Conservation (phyloP, 2,797 vertebrate species). For the Micropoecilia bifurca region DNA sequence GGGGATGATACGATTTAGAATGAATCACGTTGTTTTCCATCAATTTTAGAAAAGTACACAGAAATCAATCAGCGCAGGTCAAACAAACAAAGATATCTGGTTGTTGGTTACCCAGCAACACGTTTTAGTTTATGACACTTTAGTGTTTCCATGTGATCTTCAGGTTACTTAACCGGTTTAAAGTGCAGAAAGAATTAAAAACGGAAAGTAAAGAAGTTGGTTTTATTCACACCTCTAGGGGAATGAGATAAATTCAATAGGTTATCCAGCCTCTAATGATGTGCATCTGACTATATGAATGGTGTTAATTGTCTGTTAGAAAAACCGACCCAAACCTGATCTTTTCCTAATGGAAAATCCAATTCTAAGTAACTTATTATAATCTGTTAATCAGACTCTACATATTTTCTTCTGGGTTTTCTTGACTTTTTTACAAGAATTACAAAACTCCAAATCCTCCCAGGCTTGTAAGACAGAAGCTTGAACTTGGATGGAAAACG, state of each 20-base stretch:
- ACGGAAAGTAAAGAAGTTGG: neutral
- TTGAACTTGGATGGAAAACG: neutral
- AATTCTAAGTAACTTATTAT: neutral
- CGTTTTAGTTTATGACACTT: neutral
- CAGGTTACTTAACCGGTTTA: constrained; percentile 3
- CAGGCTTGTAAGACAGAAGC: too few species aligned
- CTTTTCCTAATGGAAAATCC: neutral
- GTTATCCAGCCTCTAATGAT: neutral
- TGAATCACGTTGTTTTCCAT: neutral
- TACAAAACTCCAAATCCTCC: neutral
- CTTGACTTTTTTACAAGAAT: neutral
- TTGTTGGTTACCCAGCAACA: neutral
- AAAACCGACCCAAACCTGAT: neutral
- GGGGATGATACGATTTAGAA: neutral
- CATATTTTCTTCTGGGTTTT: neutral
- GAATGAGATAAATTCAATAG: neutral
- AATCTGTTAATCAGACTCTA: neutral
- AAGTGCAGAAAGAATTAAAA: constrained; percentile 2
- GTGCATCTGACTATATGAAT: neutral
- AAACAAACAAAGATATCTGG: neutral
- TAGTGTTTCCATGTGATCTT: constrained; percentile 12
- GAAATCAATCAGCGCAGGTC: neutral
- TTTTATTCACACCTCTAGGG: neutral
- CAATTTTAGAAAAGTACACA: neutral
- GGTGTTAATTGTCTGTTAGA: neutral